These are phyloP conservation scores for Pogonocherus hispidulus DNA, from an alignment of 2,888 invertebrate species.

Conservation along the genomic window DNA sequence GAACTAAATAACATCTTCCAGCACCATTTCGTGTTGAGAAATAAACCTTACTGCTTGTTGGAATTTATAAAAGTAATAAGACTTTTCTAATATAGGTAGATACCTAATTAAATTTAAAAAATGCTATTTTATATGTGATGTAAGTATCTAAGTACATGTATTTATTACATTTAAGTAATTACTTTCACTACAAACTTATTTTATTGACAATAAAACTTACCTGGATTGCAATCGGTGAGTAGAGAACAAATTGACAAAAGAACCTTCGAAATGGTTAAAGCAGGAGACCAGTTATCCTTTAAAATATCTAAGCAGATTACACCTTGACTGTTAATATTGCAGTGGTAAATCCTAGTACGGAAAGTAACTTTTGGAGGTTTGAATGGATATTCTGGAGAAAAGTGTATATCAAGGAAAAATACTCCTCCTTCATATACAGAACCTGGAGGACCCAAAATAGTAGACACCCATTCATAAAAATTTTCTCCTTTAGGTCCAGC, in stretches of 20 bases:
- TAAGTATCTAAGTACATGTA: no score
- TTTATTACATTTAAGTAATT: no score
- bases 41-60: no score
- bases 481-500: constrained; percentile 99
- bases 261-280: constrained; percentile 97
- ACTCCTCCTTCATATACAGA: constrained; percentile 99
- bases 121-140: no score
- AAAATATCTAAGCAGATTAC: constrained; percentile 98
- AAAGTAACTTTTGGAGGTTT: constrained; percentile 90
- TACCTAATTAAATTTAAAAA: no score
- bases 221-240: constrained; percentile 98
- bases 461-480: constrained; percentile 97
- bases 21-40: no score
- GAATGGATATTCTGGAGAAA: constrained; percentile 97
- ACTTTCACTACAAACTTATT: no score
- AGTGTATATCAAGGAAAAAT: constrained; percentile 97
- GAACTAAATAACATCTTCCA: no score
- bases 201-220: constrained; percentile 71
- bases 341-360: constrained; percentile 96
- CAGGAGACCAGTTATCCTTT: constrained; percentile 99
- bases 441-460: constrained; percentile 94
- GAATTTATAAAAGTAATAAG: no score
- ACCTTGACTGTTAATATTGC: constrained; percentile 99
- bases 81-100: no score
- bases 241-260: constrained; percentile 97